Evolutionary conservation across 1,140 invertebrate species (phyloP).

Genomic region (Aphaenogaster rudis): DNA sequence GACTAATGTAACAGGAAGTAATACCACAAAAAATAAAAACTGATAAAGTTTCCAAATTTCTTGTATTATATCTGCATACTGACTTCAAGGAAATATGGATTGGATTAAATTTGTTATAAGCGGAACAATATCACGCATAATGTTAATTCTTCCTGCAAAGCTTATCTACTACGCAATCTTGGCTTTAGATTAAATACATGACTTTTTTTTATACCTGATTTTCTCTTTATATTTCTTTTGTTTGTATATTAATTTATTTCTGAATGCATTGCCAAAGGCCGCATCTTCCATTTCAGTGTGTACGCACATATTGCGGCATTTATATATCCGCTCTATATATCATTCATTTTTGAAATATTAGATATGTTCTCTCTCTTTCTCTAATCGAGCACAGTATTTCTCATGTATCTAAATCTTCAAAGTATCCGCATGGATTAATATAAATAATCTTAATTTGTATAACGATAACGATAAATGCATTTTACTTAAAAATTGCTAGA

Average conservation of each 20-base stretch:
- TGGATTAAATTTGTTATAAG: slow-evolving; percentile 42
- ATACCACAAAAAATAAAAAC: background rate
- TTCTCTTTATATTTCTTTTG: slow-evolving; percentile 36
- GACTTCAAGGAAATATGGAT: slow-evolving; percentile 24
- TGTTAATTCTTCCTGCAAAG: slow-evolving; percentile 46
- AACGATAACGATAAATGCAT: slow-evolving; percentile 26
- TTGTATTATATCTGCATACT: slow-evolving; percentile 22
- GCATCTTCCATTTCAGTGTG: slow-evolving; percentile 52
- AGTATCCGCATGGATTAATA: slow-evolving; percentile 3
- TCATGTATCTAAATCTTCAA: slow-evolving; percentile 28
- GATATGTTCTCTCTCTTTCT: background rate
- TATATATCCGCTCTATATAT: slow-evolving; percentile 43
- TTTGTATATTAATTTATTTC: slow-evolving; percentile 54
- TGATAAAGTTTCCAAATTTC: slow-evolving; percentile 5
- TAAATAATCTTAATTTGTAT: slow-evolving; percentile 35
- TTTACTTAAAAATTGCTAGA: slow-evolving; percentile 27
- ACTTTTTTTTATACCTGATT: slow-evolving; percentile 44
- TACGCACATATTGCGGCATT: slow-evolving; percentile 34
- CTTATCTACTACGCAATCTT: slow-evolving; percentile 14
- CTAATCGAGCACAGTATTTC: slow-evolving; percentile 56
- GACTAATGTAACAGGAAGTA: slow-evolving; percentile 41
- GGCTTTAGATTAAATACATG: slow-evolving; percentile 35
- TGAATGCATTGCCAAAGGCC: slow-evolving; percentile 38
- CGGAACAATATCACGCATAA: slow-evolving; percentile 18
- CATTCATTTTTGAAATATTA: slow-evolving; percentile 25